phyloP scores from a whole-genome alignment of 2,888 invertebrate species.

The Myopa tessellatipennis region DNA sequence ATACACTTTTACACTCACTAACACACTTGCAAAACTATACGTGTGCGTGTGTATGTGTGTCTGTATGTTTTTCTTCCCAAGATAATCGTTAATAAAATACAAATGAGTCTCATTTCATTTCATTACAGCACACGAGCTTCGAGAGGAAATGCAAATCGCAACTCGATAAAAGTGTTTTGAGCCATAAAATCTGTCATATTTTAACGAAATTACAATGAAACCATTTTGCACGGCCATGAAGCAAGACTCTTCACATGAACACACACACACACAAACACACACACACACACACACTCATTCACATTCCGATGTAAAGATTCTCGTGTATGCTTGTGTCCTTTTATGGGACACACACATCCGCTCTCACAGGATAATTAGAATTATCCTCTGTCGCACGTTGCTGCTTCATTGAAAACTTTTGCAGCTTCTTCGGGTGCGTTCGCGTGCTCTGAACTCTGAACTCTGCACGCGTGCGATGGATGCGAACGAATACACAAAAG shows the following conservation, averaged over 20 bases:
- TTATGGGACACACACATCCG: slow-evolving; percentile 53
- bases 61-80: neutral
- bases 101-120: slow-evolving; percentile 64
- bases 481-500: neutral
- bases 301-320: neutral
- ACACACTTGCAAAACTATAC: neutral
- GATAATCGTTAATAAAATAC: slow-evolving; percentile 61
- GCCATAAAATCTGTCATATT: slow-evolving; percentile 66
- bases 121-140: slow-evolving; percentile 47
- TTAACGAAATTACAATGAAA: slow-evolving; percentile 64
- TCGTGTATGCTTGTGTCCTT: slow-evolving; percentile 47
- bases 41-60: neutral
- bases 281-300: slow-evolving; percentile 12
- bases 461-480: slow-evolving; percentile 18
- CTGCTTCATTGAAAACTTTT: slow-evolving; percentile 32
- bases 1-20: slow-evolving; percentile 7
- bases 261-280: neutral
- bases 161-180: slow-evolving; percentile 59
- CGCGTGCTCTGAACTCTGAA: neutral
- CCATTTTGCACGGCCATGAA: slow-evolving; percentile 56
- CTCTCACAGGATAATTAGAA: slow-evolving; percentile 27
- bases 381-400: slow-evolving; percentile 34
- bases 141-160: slow-evolving; percentile 56
- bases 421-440: slow-evolving; percentile 49
- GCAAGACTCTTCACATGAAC: neutral